Conservation (phyloP, 2,888 invertebrate genomes). For the Euplagia quadripunctaria region DNA sequence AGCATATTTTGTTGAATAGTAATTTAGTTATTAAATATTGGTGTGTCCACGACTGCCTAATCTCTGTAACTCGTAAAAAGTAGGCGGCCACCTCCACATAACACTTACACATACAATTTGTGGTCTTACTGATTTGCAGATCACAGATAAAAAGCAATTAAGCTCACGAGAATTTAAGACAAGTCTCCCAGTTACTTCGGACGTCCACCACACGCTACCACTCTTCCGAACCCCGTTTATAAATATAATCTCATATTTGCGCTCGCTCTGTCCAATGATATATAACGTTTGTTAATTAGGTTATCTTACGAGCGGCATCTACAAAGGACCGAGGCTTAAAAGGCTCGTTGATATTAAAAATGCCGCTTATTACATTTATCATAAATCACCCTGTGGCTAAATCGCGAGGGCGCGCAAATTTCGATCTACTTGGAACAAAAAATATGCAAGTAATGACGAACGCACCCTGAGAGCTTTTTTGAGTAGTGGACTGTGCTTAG, state of each 20-base stretch:
- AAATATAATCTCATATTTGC: constrained; percentile 80
- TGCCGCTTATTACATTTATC: constrained; percentile 83
- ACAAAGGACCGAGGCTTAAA: constrained; percentile 77
- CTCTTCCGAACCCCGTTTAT: constrained; percentile 66
- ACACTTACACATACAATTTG: constrained; percentile 59
- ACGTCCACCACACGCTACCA: constrained; percentile 57
- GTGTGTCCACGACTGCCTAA: not conserved
- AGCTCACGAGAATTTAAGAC: constrained; percentile 56
- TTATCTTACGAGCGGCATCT: constrained; percentile 84
- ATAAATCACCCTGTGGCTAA: constrained; percentile 85
- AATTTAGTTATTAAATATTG: not conserved
- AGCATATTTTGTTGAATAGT: no score
- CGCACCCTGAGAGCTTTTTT: constrained; percentile 84
- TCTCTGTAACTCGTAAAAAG: not conserved
- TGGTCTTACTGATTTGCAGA: constrained; percentile 68
- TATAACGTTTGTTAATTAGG: constrained; percentile 86
- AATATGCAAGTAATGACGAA: constrained; percentile 86
- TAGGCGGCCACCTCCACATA: constrained; percentile 11
- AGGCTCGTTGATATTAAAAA: constrained; percentile 85
- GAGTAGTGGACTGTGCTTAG: constrained; percentile 78
- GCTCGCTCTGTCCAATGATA: constrained; percentile 75
- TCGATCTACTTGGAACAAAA: constrained; percentile 79
- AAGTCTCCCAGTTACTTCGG: constrained; percentile 29
- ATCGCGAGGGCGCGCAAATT: constrained; percentile 79
- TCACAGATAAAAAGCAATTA: constrained; percentile 72